These are phyloP conservation scores for Oryzias melastigma DNA, from an alignment of 2,113 vertebrate genomes.

Conservation along the genomic window DNA sequence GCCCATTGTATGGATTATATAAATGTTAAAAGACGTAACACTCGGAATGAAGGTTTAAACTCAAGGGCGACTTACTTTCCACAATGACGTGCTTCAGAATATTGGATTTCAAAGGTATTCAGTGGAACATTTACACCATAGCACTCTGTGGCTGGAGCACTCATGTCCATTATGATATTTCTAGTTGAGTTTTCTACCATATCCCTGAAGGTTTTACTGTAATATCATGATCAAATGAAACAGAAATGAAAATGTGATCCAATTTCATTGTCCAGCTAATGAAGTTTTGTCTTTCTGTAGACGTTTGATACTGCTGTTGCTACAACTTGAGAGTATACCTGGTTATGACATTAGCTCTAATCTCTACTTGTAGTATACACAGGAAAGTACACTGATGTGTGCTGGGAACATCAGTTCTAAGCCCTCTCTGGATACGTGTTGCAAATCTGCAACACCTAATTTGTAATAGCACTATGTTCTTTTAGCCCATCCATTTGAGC, in stretches of 20 bases:
- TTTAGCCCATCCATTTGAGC: no score
- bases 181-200: neutral
- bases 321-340: neutral
- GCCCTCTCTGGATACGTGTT: no score
- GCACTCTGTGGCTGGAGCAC: conserved; percentile 5
- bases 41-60: conserved; percentile 4
- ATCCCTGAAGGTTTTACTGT: neutral
- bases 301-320: neutral
- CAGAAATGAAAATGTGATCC: neutral
- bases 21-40: conserved; percentile 2
- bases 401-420: no score
- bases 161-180: neutral
- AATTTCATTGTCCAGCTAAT: no score
- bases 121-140: conserved; percentile 29
- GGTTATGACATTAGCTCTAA: neutral
- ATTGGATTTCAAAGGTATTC: conserved; percentile 28
- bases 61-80: neutral
- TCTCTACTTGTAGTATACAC: neutral
- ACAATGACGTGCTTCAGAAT: neutral
- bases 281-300: no score
- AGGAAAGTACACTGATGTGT: no score
- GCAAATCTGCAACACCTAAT: no score
- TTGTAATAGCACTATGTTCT: no score
- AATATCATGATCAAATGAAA: neutral
- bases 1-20: conserved; percentile 1